Evolutionary conservation across 2,888 invertebrate species (phyloP).

Genomic region (Andrena minutula): DNA sequence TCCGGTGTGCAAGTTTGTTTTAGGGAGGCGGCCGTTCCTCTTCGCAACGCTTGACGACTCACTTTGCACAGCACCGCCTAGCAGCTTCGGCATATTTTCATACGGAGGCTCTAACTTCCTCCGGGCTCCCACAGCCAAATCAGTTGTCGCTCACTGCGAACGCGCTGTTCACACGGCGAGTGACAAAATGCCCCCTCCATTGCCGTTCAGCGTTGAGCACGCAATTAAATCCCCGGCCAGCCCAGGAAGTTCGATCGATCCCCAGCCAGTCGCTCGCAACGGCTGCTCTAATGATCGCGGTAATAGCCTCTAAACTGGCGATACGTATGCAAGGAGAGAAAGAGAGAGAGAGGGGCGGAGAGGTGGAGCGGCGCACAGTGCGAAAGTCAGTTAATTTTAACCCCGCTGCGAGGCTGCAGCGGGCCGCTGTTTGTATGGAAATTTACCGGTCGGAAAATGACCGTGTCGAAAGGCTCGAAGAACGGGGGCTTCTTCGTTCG

Average conservation of each 20-base stretch:
- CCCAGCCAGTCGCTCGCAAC: slow-evolving; percentile 14
- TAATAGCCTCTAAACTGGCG: slow-evolving; percentile 55
- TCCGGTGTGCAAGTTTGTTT: slow-evolving; percentile 34
- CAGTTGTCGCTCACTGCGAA: not conserved
- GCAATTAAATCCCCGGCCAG: slow-evolving; percentile 16
- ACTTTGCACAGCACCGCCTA: not conserved
- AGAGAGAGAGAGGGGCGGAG: slow-evolving; percentile 1
- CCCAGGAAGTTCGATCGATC: slow-evolving; percentile 22
- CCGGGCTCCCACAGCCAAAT: not conserved
- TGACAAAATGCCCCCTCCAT: not conserved
- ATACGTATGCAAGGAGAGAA: slow-evolving; percentile 43
- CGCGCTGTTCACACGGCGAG: not conserved
- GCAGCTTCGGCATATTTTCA: no score
- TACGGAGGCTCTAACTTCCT: no score
- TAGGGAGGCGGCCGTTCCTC: slow-evolving; percentile 3
- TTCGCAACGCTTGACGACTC: not conserved
- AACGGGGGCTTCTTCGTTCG: slow-evolving; percentile 64
- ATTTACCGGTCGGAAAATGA: slow-evolving; percentile 80
- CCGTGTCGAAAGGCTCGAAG: slow-evolving; percentile 74
- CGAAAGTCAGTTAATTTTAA: slow-evolving; percentile 70
- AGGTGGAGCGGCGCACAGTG: slow-evolving; percentile 40
- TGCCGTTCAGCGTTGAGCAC: not conserved
- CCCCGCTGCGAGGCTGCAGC: slow-evolving; percentile 52
- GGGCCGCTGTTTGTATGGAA: slow-evolving; percentile 75
- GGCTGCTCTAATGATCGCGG: slow-evolving; percentile 51